phyloP scores from a whole-genome alignment of 23 tunicate species.

The Halocynthia aurantium region DNA sequence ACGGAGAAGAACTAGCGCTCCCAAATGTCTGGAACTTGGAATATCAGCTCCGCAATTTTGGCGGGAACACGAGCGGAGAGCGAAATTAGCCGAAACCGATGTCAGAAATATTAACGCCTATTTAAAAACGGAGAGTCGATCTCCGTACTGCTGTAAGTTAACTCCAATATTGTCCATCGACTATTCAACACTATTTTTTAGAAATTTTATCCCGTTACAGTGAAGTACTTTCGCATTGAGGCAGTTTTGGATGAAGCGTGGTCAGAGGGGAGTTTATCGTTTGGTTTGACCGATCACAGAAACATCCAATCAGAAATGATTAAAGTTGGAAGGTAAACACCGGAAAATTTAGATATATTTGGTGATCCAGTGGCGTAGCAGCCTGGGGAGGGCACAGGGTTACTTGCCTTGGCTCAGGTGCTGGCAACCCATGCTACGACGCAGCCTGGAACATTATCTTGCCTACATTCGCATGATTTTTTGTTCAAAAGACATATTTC shows the following conservation, averaged over 20 bases:
- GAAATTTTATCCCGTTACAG: not conserved
- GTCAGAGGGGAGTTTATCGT: constrained; percentile 20
- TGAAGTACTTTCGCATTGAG: constrained; percentile 5
- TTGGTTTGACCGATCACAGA: constrained; percentile 14
- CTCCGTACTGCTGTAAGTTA: constrained; percentile 10
- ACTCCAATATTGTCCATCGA: not conserved
- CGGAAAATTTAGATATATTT: too few relatives aligned
- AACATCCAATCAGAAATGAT: not conserved
- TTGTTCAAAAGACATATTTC: not conserved
- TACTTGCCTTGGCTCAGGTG: too few relatives aligned
- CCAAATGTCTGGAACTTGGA: constrained; percentile 10
- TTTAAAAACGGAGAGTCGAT: not conserved
- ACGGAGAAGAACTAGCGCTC: not conserved
- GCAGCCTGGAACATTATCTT: too few relatives aligned
- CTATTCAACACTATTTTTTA: not conserved
- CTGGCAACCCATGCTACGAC: too few relatives aligned
- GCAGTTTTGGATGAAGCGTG: constrained; percentile 12
- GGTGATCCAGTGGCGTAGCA: too few relatives aligned
- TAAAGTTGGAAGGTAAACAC: constrained; percentile 13
- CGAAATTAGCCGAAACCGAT: not conserved
- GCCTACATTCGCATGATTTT: too few relatives aligned
- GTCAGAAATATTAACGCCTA: constrained; percentile 11
- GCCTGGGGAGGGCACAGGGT: too few relatives aligned
- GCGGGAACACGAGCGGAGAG: constrained; percentile 3
- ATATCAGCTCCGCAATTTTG: not conserved